These are phyloP conservation scores for Chloropsis cyanopogon DNA, from an alignment of 2,113 vertebrate species.

Conservation along the genomic window DNA sequence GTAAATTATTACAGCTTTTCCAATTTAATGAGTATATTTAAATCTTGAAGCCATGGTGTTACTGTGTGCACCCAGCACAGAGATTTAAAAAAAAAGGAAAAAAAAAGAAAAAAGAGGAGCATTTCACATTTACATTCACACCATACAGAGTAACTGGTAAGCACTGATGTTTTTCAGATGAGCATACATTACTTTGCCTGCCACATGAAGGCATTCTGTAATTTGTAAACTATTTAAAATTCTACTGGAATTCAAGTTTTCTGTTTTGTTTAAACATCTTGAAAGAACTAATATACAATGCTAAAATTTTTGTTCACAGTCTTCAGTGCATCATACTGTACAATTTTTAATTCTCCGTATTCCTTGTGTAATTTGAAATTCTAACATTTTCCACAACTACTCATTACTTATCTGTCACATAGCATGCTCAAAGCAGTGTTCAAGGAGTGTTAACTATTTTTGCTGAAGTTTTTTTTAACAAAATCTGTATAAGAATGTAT, in stretches of 20 bases:
- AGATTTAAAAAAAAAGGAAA: neutral
- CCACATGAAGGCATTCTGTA: constrained; percentile 42
- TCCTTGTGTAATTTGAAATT: neutral
- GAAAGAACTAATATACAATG: constrained; percentile 21
- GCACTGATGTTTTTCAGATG: constrained; percentile 46
- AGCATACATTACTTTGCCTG: constrained; percentile 47
- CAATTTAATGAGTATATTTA: constrained; percentile 52
- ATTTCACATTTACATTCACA: constrained; percentile 56
- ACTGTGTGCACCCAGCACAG: constrained; percentile 3
- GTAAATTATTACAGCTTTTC: constrained; percentile 65
- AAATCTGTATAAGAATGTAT: neutral
- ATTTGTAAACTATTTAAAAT: constrained; percentile 42
- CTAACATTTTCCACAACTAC: neutral
- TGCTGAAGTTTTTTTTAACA: neutral
- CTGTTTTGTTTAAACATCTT: constrained; percentile 41
- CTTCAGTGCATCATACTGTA: neutral
- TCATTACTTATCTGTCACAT: neutral
- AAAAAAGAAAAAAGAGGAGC: neutral
- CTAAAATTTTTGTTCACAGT: constrained; percentile 1
- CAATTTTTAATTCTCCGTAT: constrained; percentile 1
- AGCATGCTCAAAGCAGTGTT: neutral
- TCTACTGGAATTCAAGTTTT: constrained; percentile 39
- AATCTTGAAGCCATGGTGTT: constrained; percentile 32
- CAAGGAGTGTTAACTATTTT: neutral
- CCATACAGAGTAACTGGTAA: constrained; percentile 42